Evolutionary conservation across 30 jellyfish, hydroid and myxozoan genomes (phyloP), one percentile per base, ranked within the genome.

Genomic region (Aurelia coerulea): DNA sequence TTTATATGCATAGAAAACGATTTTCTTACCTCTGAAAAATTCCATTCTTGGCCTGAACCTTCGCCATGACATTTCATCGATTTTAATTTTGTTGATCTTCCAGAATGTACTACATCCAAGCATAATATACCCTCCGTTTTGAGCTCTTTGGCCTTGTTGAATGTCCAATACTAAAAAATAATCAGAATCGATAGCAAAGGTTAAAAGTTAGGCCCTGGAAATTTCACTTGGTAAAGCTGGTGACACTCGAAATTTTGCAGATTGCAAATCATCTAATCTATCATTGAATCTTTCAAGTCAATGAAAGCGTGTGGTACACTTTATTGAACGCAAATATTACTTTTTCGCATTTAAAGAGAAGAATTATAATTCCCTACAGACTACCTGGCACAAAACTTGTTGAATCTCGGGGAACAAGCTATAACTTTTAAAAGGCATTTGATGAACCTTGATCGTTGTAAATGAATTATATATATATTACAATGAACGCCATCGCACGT

Each of bases 61-160:
- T 92, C 96, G 11, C 95, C 97, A 62, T 92, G 98, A 52, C 98
- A 92, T 63, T 92, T 92, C 98, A 92, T 92, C 9, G 85, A 52
- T 50, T 87, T 68, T 41, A 86, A 66, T 72, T 83, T 75, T 10
- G 78, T 66, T 33, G 85, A 54, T 37, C 69, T 76, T 68, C 54
- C 12, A 19, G 80, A 51, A 49, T 72, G 76, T 60, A 70, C 78
- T 3, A 81, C 98, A 74, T 92, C 98, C 85, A 92, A 15, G 62
- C 98, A 92, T 17, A 92, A 70, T 13, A 77, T 64, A 37, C 83
- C 91, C 23, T 80, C 92, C 1, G 90, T 85, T 68, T 80, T 86
- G 76, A 92, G 59, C 66, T 92, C 98, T 15, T 62, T 81, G 4
- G 56, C 62, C n/a, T 74, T 76, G 62, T 80, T 92, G 69, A 49